Percentiles rank a stretch among this genome's conserved stretches.
Conservation (phyloP, 2,888 invertebrate species). For the Amphipoea oculea region DNA sequence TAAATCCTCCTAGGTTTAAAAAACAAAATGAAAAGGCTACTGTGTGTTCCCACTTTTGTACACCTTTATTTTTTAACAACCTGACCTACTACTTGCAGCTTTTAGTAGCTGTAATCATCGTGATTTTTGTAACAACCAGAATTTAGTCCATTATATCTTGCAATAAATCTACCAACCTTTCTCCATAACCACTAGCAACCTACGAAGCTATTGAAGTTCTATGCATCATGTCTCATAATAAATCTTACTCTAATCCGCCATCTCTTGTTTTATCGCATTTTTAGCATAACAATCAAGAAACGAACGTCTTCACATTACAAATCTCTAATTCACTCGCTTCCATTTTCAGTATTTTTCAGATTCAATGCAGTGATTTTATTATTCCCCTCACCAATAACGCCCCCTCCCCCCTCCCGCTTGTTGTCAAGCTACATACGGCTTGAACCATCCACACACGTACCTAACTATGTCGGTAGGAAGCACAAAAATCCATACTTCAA, state of each 20-base stretch:
- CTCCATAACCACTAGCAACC: background rate
- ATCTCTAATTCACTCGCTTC: slow-evolving; percentile 32
- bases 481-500: slow-evolving; percentile 44
- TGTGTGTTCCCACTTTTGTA: background rate
- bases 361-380: slow-evolving; percentile 51
- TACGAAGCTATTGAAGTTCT: slow-evolving; percentile 10
- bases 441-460: slow-evolving; percentile 17
- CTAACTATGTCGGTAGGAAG: slow-evolving; percentile 16
- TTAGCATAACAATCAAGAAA: slow-evolving; percentile 19
- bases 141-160: background rate
- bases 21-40: background rate
- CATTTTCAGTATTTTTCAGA: slow-evolving; percentile 24
- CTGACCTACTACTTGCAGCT: background rate
- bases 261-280: slow-evolving; percentile 27
- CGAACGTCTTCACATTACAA: slow-evolving; percentile 23
- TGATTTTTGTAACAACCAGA: background rate
- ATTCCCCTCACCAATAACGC: slow-evolving; percentile 22
- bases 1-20: background rate
- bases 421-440: slow-evolving; percentile 47
- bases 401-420: slow-evolving; percentile 11
- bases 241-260: background rate
- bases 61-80: background rate
- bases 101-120: background rate
- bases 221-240: background rate
- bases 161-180: background rate